phyloP scores from a whole-genome alignment of 2,888 invertebrate genomes.

The Digitonthophagus gazella region DNA sequence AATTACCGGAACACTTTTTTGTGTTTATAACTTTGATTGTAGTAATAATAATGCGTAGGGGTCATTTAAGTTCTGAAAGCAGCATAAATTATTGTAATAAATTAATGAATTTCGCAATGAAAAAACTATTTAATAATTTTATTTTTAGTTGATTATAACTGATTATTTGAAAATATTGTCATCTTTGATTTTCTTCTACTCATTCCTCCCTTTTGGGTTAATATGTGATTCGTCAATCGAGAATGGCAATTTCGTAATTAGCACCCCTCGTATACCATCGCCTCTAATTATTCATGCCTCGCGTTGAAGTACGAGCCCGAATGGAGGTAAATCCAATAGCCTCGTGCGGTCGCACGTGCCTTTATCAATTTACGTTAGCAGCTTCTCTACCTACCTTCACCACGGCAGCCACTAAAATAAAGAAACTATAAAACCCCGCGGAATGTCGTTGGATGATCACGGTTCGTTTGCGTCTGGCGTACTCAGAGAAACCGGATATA shows the following conservation, averaged over 20 bases:
- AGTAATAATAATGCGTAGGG: too few relatives aligned
- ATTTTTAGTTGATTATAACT: too few relatives aligned
- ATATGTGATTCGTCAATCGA: not conserved
- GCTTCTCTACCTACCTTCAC: not conserved
- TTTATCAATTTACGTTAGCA: not conserved
- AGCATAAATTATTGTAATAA: not conserved
- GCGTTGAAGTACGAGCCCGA: not conserved
- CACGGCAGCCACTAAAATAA: not conserved
- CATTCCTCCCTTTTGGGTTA: not conserved
- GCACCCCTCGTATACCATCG: not conserved
- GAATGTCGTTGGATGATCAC: not conserved
- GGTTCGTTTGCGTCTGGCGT: not conserved
- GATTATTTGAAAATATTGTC: not conserved
- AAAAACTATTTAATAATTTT: too few relatives aligned
- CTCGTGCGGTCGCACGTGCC: slow-evolving; percentile 9
- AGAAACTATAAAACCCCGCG: not conserved
- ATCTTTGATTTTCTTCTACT: not conserved
- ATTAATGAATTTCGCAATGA: too few relatives aligned
- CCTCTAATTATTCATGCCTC: slow-evolving; percentile 1
- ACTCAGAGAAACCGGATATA: too few relatives aligned
- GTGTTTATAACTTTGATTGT: too few relatives aligned
- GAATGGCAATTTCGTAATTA: not conserved
- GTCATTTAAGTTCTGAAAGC: not conserved
- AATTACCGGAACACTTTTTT: too few relatives aligned
- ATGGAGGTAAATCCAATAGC: slow-evolving; percentile 10